Percentiles rank a stretch among this genome's conserved stretches.
Evolutionary conservation across 2,113 vertebrate species (phyloP).

Genomic region (Psittacus erithacus): DNA sequence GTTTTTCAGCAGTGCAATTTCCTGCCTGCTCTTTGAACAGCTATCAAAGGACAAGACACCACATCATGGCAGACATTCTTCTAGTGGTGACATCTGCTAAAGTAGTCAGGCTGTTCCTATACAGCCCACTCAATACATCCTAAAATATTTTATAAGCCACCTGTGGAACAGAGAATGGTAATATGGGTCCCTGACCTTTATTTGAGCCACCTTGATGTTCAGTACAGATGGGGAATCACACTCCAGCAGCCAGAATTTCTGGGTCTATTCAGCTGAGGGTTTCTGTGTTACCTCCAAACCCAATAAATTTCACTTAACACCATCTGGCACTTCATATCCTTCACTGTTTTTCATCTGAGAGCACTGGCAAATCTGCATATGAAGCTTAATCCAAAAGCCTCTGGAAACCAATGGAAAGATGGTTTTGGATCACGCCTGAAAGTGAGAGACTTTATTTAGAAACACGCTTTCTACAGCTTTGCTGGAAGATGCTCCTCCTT

Average conservation of each 20-base stretch:
- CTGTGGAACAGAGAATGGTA: not conserved
- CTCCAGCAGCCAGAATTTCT: slow-evolving; percentile 33
- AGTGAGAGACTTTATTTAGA: not conserved
- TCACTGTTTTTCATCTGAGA: not conserved
- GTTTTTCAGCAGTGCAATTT: slow-evolving; percentile 61
- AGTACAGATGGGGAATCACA: slow-evolving; percentile 29
- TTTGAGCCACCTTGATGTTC: slow-evolving; percentile 37
- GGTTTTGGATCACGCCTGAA: not conserved
- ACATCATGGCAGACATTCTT: slow-evolving; percentile 53
- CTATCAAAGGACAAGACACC: slow-evolving; percentile 58
- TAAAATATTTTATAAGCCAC: slow-evolving; percentile 58
- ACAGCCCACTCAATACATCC: slow-evolving; percentile 55
- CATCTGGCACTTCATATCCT: slow-evolving; percentile 22
- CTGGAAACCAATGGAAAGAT: slow-evolving; percentile 1
- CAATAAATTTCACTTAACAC: slow-evolving; percentile 1
- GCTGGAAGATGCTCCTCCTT: not conserved
- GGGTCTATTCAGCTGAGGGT: not conserved
- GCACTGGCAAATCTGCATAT: slow-evolving; percentile 8
- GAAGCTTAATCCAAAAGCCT: slow-evolving; percentile 6
- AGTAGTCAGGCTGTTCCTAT: slow-evolving; percentile 40
- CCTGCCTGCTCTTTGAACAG: slow-evolving; percentile 64
- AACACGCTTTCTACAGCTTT: not conserved
- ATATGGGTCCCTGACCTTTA: slow-evolving; percentile 47
- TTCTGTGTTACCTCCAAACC: slow-evolving; percentile 25
- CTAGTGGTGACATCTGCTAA: slow-evolving; percentile 58